Base-by-base conservation (phyloP, 2,797 vertebrate species). In the Mormyrops boulengeri region DNA sequence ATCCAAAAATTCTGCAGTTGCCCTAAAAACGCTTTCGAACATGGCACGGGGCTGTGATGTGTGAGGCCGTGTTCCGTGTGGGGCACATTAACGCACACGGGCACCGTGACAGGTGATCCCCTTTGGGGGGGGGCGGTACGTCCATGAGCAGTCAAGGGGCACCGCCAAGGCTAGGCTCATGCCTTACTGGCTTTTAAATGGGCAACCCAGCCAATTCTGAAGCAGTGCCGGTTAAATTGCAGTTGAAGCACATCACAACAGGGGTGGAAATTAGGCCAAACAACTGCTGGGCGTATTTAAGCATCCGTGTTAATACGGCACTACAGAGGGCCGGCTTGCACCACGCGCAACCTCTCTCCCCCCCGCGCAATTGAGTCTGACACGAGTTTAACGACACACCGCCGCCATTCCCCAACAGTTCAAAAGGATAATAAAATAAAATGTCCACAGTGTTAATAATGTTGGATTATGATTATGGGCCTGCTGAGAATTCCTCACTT, bases 161-260 rank as follows among this genome's bases (percentile, higher is more conserved):
- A 60, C 55, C 4, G 30, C 50, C 88, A 80, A 88, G 66, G 50
- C 88, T 9, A 55, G 50, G 12, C 69, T 80, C 41, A 55, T 47
- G 47, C 89, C 87, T 69, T 87, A 91, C 60, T 88, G 88, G 53
- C 80, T 62, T 89, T 89, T 73, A 73, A 89, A 66, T 30, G n/a
- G 52, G 49, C 57, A 88, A 89, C 85, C 86, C 90, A 77, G 89
- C 85, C 90, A 69, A 90, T 90, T 90, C 66, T 52, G 69, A 89
- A 89, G 88, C 90, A 91, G 90, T 60, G 89, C 88, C 60, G 47
- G 77, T 88, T 91, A 89, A 91, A 88, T 69, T 88, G 86, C 90
- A 88, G 89, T 50, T 62, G 73, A 88, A 89, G 87, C 53, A 73
- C 49, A 89, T 91, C 89, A 88, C 89, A 85, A 77, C 88, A 62